Evolutionary conservation across 1,140 invertebrate species (phyloP).

Genomic region (Diploscapter pachys): DNA sequence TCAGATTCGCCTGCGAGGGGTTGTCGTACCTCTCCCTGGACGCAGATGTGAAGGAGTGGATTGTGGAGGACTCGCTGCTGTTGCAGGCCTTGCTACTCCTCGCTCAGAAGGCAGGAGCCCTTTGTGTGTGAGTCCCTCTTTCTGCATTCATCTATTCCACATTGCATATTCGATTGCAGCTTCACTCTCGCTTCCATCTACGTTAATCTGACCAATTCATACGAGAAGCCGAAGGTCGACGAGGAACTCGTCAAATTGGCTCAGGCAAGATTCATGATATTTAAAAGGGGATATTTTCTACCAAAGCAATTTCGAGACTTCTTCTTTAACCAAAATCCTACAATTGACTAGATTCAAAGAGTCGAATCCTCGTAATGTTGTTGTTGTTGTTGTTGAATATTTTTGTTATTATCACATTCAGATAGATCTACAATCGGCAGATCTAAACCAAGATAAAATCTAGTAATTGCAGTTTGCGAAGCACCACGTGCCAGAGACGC

Average conservation of each 20-base stretch:
- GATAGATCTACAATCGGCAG: too few relatives aligned
- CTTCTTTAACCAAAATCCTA: too few relatives aligned
- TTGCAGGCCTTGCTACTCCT: slow-evolving; percentile 40
- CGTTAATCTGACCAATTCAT: slow-evolving; percentile 94
- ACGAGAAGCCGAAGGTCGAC: slow-evolving; percentile 93
- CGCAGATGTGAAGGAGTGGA: slow-evolving; percentile 95
- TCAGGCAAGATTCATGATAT: slow-evolving; percentile 64
- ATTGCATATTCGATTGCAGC: too few relatives aligned
- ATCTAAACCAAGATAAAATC: too few relatives aligned
- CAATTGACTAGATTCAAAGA: too few relatives aligned
- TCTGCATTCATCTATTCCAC: too few relatives aligned
- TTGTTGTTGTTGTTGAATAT: too few relatives aligned
- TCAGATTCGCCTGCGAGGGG: slow-evolving; percentile 78
- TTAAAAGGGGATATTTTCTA: too few relatives aligned
- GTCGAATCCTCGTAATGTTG: too few relatives aligned
- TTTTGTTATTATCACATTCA: too few relatives aligned
- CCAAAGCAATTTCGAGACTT: too few relatives aligned
- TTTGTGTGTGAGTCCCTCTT: slow-evolving; percentile 49
- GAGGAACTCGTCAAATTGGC: slow-evolving; percentile 96
- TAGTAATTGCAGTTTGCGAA: slow-evolving; percentile 74
- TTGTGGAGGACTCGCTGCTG: slow-evolving; percentile 79
- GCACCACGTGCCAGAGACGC: slow-evolving; percentile 87
- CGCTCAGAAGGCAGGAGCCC: slow-evolving; percentile 45
- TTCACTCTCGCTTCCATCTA: slow-evolving; percentile 65
- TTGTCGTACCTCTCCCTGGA: slow-evolving; percentile 93